A percentile compares a stretch with the other conserved stretches of the same genome.
Conservation (phyloP, 2,888 invertebrate species). For the Pemphredon lugubris region DNA sequence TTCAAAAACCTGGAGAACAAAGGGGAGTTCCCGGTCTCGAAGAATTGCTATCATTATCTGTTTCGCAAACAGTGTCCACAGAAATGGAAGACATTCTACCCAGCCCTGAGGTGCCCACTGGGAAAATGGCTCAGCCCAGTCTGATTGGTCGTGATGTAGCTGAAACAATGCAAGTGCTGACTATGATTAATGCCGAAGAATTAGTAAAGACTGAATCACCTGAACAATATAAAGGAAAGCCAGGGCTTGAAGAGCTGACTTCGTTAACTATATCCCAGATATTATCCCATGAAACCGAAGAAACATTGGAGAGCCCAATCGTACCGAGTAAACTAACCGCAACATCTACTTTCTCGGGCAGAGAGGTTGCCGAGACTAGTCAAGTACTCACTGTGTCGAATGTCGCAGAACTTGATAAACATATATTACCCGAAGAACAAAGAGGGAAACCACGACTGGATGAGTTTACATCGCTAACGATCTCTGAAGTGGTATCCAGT, state of each 20-base stretch:
- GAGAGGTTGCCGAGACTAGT: conserved; percentile 72
- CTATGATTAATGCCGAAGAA: conserved; percentile 64
- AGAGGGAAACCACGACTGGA: conserved; percentile 57
- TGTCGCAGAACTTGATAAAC: conserved; percentile 51
- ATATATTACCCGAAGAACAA: conserved; percentile 58
- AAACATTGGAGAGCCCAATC: conserved; percentile 33
- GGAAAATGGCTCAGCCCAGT: conserved; percentile 77
- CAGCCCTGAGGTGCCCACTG: conserved; percentile 65
- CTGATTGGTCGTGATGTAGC: conserved; percentile 72
- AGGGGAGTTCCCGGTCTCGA: conserved; percentile 69
- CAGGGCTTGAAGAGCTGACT: conserved; percentile 67
- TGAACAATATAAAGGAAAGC: conserved; percentile 63
- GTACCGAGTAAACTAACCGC: conserved; percentile 56
- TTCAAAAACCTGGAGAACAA: conserved; percentile 59
- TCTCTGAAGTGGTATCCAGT: conserved; percentile 64
- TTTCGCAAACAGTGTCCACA: conserved; percentile 65
- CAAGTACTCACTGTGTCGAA: conserved; percentile 64
- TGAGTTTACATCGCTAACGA: conserved; percentile 65
- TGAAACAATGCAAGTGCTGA: conserved; percentile 69
- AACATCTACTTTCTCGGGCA: conserved; percentile 71
- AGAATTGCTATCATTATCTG: conserved; percentile 64
- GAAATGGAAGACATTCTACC: conserved; percentile 67
- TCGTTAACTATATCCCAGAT: conserved; percentile 70
- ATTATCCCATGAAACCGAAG: conserved; percentile 68
- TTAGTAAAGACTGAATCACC: conserved; percentile 64